Evolutionary conservation across 2,888 invertebrate genomes (phyloP), one percentile per base, ranked within the genome.

Genomic region (Leptinotarsa juncta): DNA sequence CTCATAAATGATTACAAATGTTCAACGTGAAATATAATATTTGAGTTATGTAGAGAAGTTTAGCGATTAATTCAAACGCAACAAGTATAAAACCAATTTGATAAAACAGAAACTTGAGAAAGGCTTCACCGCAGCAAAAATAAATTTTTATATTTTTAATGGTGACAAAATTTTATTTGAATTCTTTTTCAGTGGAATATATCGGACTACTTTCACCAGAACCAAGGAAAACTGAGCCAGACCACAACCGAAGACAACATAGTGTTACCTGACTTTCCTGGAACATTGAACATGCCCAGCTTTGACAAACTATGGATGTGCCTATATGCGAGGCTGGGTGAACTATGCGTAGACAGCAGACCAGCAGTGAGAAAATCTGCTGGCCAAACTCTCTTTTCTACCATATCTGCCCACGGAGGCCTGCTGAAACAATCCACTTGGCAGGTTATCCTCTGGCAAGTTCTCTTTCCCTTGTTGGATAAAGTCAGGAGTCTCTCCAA

Each of bases 231-330:
- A 88, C 88, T 96, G 65, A 92, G 93, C 82, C 91, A 91, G 72
- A 93, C 94, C 23, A 89, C 96, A 76, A 91, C 92, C 49, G 93
- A 92, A 82, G 95, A 96, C 84, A 89, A 91, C 12, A 91, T 92
- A n/a, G 93, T 95, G 50, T 92, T 95, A 81, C 96, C 95, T 2
- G 95, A 95, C 85, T 94, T 95, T 87, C 95, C 96, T 18, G 94
- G 94, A 79, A 94, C 94, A 69, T 91, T 94, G 4, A 94, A 95
- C 82, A 93, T 96, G 90, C 94, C 96, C 20, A 94, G 96, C 71
- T 95, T 97, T 82, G 98, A 98, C 89, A 94, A 94, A 84, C 91
- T 98, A 12, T 98, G 97, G 97, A 97, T 98, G 96, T 97, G 97
- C 85, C 91, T 98, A 70, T 98, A 96, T 87, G 94, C 95, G 16